These are phyloP conservation scores for Drusus annulatus DNA, from an alignment of 1,140 invertebrate species.

Conservation along the genomic window DNA sequence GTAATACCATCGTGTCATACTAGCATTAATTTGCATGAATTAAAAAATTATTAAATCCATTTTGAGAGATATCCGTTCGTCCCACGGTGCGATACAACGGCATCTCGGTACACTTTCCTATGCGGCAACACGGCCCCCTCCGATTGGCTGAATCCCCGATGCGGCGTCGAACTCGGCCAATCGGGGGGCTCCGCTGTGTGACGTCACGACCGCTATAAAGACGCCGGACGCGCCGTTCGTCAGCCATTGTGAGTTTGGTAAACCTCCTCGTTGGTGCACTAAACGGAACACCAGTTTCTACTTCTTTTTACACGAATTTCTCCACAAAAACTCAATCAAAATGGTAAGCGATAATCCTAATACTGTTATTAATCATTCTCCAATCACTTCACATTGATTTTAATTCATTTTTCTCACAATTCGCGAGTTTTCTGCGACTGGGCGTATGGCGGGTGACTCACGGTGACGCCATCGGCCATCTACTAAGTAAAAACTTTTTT, in stretches of 20 bases:
- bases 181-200: background rate
- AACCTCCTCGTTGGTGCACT: slow-evolving; percentile 40
- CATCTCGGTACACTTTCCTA: background rate
- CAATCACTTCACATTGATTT: background rate
- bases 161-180: slow-evolving; percentile 27
- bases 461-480: slow-evolving; percentile 20
- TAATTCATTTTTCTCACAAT: background rate
- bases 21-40: too few relatives aligned
- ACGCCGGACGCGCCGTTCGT: background rate
- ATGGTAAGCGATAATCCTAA: slow-evolving; percentile 37
- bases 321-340: slow-evolving; percentile 28
- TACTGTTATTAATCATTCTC: background rate
- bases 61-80: background rate
- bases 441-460: slow-evolving; percentile 7
- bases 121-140: slow-evolving; percentile 11
- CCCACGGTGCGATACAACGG: background rate
- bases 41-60: background rate
- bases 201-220: slow-evolving; percentile 46
- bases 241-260: slow-evolving; percentile 48
- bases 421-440: background rate
- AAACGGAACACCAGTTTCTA: slow-evolving; percentile 23
- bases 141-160: slow-evolving; percentile 8
- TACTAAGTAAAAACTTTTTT: background rate
- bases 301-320: slow-evolving; percentile 8
- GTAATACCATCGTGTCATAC: too few relatives aligned